A percentile compares a stretch with the other conserved stretches of the same genome.
Evolutionary conservation across 2,797 vertebrate genomes (phyloP).

Genomic region (Antennarius maculatus): DNA sequence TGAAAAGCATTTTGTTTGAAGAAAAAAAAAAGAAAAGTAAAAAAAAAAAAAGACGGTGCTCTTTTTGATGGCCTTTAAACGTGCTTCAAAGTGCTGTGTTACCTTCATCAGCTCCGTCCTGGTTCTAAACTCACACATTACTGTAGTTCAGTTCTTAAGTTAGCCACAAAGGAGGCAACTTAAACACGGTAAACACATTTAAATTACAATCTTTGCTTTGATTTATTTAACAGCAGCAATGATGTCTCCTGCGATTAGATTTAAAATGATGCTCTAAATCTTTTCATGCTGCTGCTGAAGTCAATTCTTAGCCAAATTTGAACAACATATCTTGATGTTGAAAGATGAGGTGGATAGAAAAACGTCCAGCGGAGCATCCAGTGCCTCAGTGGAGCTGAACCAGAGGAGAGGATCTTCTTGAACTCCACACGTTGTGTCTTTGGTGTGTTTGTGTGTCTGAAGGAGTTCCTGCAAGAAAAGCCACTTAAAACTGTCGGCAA

Average conservation of each 20-base stretch:
- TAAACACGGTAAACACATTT: not conserved
- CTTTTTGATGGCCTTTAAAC: constrained; percentile 38
- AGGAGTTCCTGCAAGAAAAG: too few species aligned
- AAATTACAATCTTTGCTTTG: not conserved
- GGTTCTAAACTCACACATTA: not conserved
- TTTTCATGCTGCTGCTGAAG: not conserved
- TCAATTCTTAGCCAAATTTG: too few species aligned
- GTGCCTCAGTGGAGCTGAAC: constrained; percentile 32
- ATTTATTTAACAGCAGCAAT: too few species aligned
- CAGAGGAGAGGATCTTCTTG: not conserved
- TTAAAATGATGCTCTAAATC: not conserved
- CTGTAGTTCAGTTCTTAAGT: not conserved
- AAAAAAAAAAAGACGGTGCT: constrained; percentile 12
- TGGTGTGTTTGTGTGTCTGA: not conserved
- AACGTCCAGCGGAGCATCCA: not conserved
- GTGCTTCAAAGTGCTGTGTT: constrained; percentile 39
- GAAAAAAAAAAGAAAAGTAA: constrained; percentile 12
- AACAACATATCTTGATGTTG: too few species aligned
- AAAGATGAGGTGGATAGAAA: not conserved
- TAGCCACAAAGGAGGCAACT: not conserved
- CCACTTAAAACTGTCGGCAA: not conserved
- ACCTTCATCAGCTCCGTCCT: not conserved
- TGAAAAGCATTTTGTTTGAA: constrained; percentile 20
- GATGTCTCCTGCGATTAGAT: not conserved
- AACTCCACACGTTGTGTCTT: not conserved